Conservation (phyloP, 2,113 vertebrate species). For the Tragulus kanchil region DNA sequence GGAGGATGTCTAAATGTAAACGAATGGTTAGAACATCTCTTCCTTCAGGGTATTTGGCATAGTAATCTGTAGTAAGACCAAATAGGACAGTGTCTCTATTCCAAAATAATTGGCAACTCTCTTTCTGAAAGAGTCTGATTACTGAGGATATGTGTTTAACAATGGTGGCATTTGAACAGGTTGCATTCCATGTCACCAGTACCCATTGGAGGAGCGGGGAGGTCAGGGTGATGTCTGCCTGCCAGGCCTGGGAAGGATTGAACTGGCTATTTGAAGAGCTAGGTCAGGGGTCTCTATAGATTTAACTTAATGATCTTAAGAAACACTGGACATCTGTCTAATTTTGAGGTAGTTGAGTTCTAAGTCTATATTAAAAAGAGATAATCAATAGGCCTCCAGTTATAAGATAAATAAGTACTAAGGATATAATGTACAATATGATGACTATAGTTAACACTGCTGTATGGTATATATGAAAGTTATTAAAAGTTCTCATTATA, state of each 20-base stretch:
- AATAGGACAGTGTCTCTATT: background rate
- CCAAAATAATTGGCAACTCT: background rate
- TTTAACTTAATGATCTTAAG: background rate
- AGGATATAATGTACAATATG: background rate
- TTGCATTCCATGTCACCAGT: background rate
- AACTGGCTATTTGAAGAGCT: background rate
- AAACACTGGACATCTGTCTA: background rate
- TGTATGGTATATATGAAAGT: background rate
- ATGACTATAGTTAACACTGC: background rate
- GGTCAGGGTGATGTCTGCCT: background rate
- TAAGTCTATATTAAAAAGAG: background rate
- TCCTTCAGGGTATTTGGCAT: background rate
- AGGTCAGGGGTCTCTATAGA: background rate
- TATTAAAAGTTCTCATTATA: background rate
- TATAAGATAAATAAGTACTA: background rate
- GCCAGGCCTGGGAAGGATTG: background rate
- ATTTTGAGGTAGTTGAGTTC: background rate
- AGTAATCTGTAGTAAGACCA: background rate
- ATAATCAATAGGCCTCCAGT: background rate
- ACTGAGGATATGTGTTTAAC: background rate
- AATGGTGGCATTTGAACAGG: background rate
- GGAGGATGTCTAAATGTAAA: background rate
- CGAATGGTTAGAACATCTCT: background rate
- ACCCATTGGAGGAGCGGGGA: background rate
- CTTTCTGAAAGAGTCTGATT: background rate